Base-by-base conservation (phyloP, 2,888 invertebrate genomes). In the Nomada flava region DNA sequence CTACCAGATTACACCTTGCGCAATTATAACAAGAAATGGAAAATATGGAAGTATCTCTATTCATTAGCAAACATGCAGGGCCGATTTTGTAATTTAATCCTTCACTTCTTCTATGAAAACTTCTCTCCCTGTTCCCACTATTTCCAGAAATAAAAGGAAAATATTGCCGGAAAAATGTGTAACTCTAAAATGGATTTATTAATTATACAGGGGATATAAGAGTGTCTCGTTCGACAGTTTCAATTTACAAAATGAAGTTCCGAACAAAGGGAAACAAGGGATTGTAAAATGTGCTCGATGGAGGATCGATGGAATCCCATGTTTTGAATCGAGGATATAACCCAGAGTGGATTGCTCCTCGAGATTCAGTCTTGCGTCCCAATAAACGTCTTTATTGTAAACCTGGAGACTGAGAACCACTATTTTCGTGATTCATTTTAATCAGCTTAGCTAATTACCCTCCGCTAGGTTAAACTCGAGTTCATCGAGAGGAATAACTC, bases 211-310 rank as follows among this genome's bases (percentile, higher is more conserved):
- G 13, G 13, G 13, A 20, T 57, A 20, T 13, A 23, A 2, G 13
- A 3, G 13, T 4, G 23, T 23, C 15, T 15, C 11, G 59, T 5
- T 15, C 52, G 69, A 42, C 26, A 47, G 52, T 63, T 47, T 79
- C 79, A 72, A 80, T 80, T 80, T 80, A 67, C 42, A 67, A 71
- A 80, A 80, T 80, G 72, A 78, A 78, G 72, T 72, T 20, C 13
- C 1, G 44, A 1, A 10, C 0, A 26, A 29, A n/a, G 20, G 29
- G 60, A 53, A 26, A 67, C 53, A 55, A 57, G 72, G 50, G 79
- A 26, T 72, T 72, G 60, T n/a, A 55, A 67, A 72, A 60, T 59
- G 71, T 15, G 42, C 18, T 0, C 1, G 10, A 29, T 36, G 52
- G 29, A 7, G 60, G 72, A 72, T 79, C 72, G 42, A 78, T 72